These are phyloP conservation scores for Varanus salvator DNA, from an alignment of 2,113 vertebrate species.

Conservation along the genomic window DNA sequence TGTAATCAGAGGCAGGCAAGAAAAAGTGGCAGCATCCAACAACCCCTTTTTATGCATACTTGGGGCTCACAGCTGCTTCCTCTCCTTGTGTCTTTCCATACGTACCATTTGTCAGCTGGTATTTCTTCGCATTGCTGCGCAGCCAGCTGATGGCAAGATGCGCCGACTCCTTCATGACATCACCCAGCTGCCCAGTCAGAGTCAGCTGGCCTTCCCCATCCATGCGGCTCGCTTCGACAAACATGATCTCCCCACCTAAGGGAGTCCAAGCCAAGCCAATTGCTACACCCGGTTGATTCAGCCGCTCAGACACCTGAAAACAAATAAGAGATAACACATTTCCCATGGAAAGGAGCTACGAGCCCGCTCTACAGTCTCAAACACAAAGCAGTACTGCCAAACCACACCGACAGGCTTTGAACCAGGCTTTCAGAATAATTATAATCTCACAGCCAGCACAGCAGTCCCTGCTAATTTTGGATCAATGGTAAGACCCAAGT, in stretches of 20 bases:
- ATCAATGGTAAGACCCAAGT: background rate
- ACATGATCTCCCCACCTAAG: constrained; percentile 96
- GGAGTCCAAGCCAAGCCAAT: constrained; percentile 96
- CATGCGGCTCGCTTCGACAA: constrained; percentile 96
- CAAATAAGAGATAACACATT: background rate
- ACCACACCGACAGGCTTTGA: background rate
- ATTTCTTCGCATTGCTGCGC: constrained; percentile 91
- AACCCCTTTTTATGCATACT: accelerated
- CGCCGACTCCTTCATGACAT: constrained; percentile 97
- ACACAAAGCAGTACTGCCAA: background rate
- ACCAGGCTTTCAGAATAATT: background rate
- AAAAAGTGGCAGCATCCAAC: accelerated
- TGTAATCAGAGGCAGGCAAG: constrained; percentile 2
- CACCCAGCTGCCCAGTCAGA: constrained; percentile 92
- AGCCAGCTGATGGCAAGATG: constrained; percentile 98
- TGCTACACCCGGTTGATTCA: constrained; percentile 93
- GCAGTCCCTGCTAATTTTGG: background rate
- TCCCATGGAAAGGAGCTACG: background rate
- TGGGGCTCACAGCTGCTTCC: accelerated
- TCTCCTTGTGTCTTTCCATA: accelerated
- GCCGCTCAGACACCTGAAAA: constrained; percentile 89
- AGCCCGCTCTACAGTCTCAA: too few relatives aligned
- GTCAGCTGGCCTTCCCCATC: constrained; percentile 96
- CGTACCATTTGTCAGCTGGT: constrained; percentile 90
- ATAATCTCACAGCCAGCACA: background rate